Evolutionary conservation across 2,113 vertebrate species (phyloP), one percentile per base, ranked within the genome.

Genomic region (Melanerpes formicivorus): DNA sequence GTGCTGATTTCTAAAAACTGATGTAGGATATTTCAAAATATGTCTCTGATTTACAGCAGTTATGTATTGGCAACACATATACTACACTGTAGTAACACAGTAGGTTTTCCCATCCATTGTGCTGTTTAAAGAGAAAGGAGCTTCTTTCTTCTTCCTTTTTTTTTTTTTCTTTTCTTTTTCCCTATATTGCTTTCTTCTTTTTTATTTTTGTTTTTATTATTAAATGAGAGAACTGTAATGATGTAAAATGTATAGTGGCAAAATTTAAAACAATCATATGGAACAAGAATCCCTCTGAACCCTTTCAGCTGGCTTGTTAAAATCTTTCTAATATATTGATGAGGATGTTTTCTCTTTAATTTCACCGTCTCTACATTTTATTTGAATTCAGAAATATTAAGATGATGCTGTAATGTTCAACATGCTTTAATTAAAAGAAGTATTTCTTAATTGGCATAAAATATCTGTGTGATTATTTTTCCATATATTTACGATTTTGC

Each of bases 401-500:
- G 90, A 87, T 2, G 37, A 80, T 76, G 71, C 58, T 3, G 15
- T 88, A 73, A 92, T 92, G 26, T 90, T 94, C 87, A 86, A 64
- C 71, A 72, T 93, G 60, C 22, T 92, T 88, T 95, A 92, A 88
- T 90, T 93, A 92, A 94, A 95, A 85, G 63, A 42, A 95, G 72
- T 90, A 94, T 92, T 96, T 95, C 63, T 67, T 97, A 96, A 97
- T 95, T 96, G 95, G 94, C 84, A 93, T 96, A 95, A 97, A 94
- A 93, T 96, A 93, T 93, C 93, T 93, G 63, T 91, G 91, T 72
- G 81, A 95, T 95, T 91, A 79, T 95, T 76, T 95, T 95, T 90
- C 77, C 87, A 84, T 93, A 67, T 82, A 89, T 90, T 84, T 96
- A 88, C 69, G 26, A 78, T 56, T 89, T 84, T 82, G 72, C 93